phyloP scores from a whole-genome alignment of 2,113 vertebrate species.

The Zeus faber region DNA sequence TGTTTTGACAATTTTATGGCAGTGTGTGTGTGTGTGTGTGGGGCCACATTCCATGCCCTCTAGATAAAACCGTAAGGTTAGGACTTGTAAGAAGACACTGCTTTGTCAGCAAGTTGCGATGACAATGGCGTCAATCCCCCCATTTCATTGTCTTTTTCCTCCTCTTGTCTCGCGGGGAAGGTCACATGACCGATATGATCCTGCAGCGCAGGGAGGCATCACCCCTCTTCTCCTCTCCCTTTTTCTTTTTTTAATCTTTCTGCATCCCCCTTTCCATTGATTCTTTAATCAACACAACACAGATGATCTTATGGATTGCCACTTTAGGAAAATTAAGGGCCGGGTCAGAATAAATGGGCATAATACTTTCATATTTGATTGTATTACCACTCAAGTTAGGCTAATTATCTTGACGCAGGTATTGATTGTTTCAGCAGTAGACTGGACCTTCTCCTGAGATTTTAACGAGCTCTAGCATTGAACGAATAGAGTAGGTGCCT shows the following conservation, averaged over 20 bases:
- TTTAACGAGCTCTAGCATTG: not conserved
- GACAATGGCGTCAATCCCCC: slow-evolving; percentile 61
- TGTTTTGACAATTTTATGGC: no score
- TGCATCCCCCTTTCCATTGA: not conserved
- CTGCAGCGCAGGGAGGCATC: slow-evolving; percentile 35
- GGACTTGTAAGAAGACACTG: slow-evolving; percentile 73
- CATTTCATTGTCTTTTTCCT: slow-evolving; percentile 58
- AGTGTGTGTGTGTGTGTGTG: no score
- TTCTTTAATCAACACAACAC: no score
- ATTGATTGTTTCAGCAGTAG: not conserved
- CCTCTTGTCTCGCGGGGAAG: slow-evolving; percentile 47
- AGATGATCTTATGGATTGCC: no score
- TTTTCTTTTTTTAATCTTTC: not conserved
- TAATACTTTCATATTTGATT: no score
- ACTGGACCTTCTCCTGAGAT: not conserved
- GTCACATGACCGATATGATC: slow-evolving; percentile 64
- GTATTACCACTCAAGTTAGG: no score
- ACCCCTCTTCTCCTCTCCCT: not conserved
- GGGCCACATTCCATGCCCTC: slow-evolving; percentile 42
- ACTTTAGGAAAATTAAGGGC: no score
- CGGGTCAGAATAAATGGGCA: no score
- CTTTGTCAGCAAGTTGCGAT: slow-evolving; percentile 68
- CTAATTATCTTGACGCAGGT: not conserved
- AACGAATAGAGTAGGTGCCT: no score
- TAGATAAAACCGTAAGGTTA: slow-evolving; percentile 62